Conservation (phyloP, 2,113 vertebrate genomes). For the Tricholaema leucomelas region DNA sequence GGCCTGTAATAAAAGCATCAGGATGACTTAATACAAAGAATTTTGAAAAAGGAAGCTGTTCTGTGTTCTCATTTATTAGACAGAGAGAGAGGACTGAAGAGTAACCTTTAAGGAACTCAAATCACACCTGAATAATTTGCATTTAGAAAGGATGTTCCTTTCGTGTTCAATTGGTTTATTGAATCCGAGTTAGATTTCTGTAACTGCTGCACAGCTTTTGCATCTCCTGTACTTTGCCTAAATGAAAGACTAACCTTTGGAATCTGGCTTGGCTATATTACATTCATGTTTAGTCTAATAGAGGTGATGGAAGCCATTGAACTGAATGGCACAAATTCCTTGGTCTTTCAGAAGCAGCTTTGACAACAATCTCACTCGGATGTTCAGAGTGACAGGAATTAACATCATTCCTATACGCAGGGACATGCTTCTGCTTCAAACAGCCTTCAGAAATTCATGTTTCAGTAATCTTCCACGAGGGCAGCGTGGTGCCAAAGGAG, state of each 20-base stretch:
- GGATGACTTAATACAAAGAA: conserved; percentile 42
- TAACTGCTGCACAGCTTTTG: conserved; percentile 49
- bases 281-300: conserved; percentile 58
- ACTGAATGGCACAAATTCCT: conserved; percentile 45
- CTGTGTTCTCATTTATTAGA: conserved; percentile 50
- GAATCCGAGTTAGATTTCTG: conserved; percentile 54
- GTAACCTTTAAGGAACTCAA: conserved; percentile 57
- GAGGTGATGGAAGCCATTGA: conserved; percentile 55
- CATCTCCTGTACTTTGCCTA: conserved; percentile 52
- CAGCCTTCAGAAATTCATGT: background rate
- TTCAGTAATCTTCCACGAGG: background rate
- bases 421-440: conserved; percentile 25
- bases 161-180: conserved; percentile 56
- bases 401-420: conserved; percentile 8
- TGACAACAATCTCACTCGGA: background rate
- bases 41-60: conserved; percentile 44
- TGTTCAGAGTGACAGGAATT: conserved; percentile 38
- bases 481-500: background rate
- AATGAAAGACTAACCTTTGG: conserved; percentile 68
- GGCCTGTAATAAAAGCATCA: conserved; percentile 35
- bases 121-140: conserved; percentile 56
- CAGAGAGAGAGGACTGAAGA: conserved; percentile 19
- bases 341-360: conserved; percentile 38
- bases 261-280: conserved; percentile 54
- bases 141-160: conserved; percentile 64